Conservation (phyloP, 2,797 vertebrate species). For the Lateolabrax maculatus region DNA sequence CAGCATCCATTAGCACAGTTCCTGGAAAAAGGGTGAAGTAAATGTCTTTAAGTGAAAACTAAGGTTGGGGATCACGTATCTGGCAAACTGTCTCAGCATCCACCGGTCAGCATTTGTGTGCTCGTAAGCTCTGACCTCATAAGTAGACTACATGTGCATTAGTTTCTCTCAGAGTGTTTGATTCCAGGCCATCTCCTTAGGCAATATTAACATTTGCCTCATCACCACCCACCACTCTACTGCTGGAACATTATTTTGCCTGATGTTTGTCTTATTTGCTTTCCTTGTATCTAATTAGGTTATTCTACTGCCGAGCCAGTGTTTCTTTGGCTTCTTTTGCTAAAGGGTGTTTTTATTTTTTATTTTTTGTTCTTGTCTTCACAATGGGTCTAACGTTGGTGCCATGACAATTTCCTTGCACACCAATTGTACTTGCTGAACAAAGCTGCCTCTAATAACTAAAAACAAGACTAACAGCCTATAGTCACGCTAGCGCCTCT, state of each 20-base stretch:
- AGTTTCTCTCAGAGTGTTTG: constrained; percentile 11
- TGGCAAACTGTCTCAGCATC: constrained; percentile 3
- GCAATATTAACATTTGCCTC: constrained; percentile 8
- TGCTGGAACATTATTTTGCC: constrained; percentile 4
- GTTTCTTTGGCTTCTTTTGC: constrained; percentile 2
- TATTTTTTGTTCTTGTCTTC: background rate
- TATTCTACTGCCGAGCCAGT: background rate
- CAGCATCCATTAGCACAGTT: constrained; percentile 41
- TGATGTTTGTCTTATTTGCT: background rate
- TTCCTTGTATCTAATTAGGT: constrained; percentile 4
- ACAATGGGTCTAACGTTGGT: background rate
- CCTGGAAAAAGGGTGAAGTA: constrained; percentile 44
- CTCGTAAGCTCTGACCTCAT: constrained; percentile 17
- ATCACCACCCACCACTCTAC: background rate
- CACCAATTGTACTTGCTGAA: background rate
- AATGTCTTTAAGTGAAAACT: constrained; percentile 26
- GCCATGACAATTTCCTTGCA: background rate
- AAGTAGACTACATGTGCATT: constrained; percentile 1
- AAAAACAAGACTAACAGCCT: background rate
- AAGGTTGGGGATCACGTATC: constrained; percentile 9
- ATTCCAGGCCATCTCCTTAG: constrained; percentile 7
- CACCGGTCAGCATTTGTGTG: constrained; percentile 2
- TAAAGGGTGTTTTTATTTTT: background rate
- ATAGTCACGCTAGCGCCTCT: background rate
- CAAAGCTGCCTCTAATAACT: background rate